These are phyloP conservation scores for Stomatorhinus walkeri DNA, from an alignment of 2,797 vertebrate genomes.

Conservation along the genomic window DNA sequence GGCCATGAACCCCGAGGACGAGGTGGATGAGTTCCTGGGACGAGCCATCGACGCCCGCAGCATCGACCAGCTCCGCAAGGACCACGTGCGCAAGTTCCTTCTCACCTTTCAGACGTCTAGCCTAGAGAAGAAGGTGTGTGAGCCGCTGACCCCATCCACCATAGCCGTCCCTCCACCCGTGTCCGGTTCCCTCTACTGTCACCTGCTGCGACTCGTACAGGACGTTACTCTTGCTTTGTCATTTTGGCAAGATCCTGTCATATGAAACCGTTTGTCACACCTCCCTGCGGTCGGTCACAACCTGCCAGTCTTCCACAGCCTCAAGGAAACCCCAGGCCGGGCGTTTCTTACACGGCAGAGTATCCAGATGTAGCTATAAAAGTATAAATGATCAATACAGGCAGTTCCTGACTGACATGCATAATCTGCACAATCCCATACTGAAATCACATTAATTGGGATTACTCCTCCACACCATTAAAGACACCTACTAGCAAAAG, in stretches of 20 bases:
- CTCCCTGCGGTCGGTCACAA: background rate
- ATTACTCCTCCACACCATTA: background rate
- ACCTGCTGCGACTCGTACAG: background rate
- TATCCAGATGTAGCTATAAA: background rate
- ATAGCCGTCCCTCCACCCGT: background rate
- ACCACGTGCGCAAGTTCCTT: constrained; percentile 87
- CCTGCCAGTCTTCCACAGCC: background rate
- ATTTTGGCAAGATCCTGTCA: background rate
- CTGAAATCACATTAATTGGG: background rate
- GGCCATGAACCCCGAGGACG: constrained; percentile 86
- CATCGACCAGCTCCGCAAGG: constrained; percentile 90
- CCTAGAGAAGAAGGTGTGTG: constrained; percentile 81
- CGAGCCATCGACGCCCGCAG: constrained; percentile 89
- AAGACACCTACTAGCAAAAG: background rate
- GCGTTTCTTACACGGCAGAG: background rate
- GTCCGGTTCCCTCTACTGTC: background rate
- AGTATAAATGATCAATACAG: background rate
- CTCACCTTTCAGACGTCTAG: constrained; percentile 89
- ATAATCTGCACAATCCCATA: background rate
- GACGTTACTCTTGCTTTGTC: background rate
- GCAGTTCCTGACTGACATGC: background rate
- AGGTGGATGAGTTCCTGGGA: constrained; percentile 88
- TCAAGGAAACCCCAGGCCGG: background rate
- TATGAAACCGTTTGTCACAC: background rate
- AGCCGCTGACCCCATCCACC: background rate